Conservation (phyloP, 2,113 vertebrate species). For the Crotalus tigris region DNA sequence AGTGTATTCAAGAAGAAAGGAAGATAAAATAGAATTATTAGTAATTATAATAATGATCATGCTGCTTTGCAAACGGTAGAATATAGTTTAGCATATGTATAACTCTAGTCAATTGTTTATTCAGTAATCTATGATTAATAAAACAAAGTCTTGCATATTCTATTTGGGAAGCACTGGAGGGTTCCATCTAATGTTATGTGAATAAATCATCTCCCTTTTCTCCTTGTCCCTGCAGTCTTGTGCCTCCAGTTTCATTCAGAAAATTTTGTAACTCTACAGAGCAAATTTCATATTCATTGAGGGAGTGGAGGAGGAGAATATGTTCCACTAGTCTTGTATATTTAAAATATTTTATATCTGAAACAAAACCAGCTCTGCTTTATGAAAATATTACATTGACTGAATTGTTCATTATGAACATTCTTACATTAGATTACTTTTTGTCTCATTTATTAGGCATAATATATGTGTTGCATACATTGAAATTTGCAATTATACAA, state of each 20-base stretch:
- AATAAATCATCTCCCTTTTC: not conserved
- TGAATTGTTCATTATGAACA: not conserved
- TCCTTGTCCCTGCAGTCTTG: not conserved
- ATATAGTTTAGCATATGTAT: not conserved
- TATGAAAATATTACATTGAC: not conserved
- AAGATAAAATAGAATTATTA: not conserved
- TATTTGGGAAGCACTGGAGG: not conserved
- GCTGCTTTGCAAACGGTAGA: not conserved
- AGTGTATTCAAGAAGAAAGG: not conserved
- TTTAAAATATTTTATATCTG: not conserved
- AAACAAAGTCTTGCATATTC: not conserved
- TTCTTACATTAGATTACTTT: not conserved
- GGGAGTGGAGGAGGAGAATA: not conserved
- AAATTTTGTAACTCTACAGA: not conserved
- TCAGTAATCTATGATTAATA: not conserved
- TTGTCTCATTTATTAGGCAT: not conserved
- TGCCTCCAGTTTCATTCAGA: not conserved
- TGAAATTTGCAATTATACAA: not conserved
- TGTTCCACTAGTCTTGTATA: not conserved
- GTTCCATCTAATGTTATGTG: not conserved
- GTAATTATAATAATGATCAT: not conserved
- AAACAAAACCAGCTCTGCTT: not conserved
- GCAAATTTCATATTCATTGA: not conserved
- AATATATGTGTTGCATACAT: not conserved
- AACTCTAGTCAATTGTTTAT: not conserved